Percentiles rank a stretch among this genome's conserved stretches.
These are phyloP conservation scores for Sialia sialis DNA, from an alignment of 2,113 vertebrate species.

Conservation along the genomic window DNA sequence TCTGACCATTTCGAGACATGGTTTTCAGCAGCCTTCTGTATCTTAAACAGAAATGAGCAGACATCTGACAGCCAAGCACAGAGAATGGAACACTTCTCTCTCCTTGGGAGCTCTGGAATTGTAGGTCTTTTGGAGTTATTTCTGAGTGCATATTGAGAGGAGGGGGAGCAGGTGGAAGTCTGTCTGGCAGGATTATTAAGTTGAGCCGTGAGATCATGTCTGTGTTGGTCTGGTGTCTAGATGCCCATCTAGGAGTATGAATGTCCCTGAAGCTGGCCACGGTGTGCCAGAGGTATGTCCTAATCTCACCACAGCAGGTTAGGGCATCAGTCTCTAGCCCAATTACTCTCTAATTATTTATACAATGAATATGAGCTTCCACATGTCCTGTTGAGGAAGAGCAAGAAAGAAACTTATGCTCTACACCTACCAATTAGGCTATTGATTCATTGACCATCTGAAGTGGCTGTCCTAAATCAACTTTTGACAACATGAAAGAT, in stretches of 20 bases:
- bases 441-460: not conserved
- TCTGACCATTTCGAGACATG: not conserved
- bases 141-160: not conserved
- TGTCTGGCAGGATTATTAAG: not conserved
- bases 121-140: not conserved
- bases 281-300: not conserved
- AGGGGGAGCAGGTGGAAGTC: not conserved
- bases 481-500: not conserved
- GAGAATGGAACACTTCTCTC: not conserved
- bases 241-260: not conserved
- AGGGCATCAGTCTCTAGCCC: not conserved
- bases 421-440: not conserved
- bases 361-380: not conserved
- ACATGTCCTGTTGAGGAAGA: not conserved
- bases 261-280: not conserved
- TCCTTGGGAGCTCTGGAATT: not conserved
- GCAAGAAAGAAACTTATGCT: not conserved
- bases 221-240: not conserved
- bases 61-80: not conserved
- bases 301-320: not conserved
- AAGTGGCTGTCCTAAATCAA: not conserved
- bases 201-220: not conserved
- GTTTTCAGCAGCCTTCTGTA: not conserved
- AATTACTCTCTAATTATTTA: not conserved
- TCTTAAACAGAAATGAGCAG: not conserved